Evolutionary conservation across 1,140 invertebrate species (phyloP).

Genomic region (Dysdera silvatica): DNA sequence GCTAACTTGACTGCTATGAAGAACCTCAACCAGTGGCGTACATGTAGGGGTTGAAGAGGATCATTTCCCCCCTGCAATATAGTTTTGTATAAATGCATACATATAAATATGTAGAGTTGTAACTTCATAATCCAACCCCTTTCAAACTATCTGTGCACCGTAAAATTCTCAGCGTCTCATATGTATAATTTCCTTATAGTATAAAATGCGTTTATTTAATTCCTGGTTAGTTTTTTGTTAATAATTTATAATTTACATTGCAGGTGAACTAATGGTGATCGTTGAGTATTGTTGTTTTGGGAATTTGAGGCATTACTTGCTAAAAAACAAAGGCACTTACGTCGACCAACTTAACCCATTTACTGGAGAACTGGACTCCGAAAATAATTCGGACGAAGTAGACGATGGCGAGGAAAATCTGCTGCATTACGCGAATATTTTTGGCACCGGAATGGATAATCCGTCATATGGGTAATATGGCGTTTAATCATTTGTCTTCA

Average conservation of each 20-base stretch:
- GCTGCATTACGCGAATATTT: constrained; percentile 11
- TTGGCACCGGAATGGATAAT: constrained; percentile 18
- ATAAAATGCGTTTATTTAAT: neutral
- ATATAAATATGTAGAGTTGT: no score
- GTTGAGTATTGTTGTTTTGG: constrained; percentile 90
- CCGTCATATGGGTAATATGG: constrained; percentile 20
- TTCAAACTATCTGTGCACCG: no score
- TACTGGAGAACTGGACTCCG: constrained; percentile 26
- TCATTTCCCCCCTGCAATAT: no score
- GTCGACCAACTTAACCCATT: constrained; percentile 66
- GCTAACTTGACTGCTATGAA: no score
- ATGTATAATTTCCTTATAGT: no score
- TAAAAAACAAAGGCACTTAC: constrained; percentile 64
- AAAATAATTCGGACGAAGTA: neutral
- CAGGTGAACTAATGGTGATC: constrained; percentile 78
- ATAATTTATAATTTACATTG: constrained; percentile 24
- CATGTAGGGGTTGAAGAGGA: no score
- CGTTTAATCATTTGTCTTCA: neutral
- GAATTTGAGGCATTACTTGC: constrained; percentile 77
- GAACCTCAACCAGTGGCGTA: no score
- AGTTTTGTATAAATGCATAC: no score
- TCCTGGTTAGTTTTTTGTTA: neutral
- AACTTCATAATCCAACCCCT: no score
- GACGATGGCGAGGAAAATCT: no score
- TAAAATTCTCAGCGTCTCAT: no score